Percentiles rank a stretch among this genome's conserved stretches.
Evolutionary conservation across 1,140 invertebrate genomes (phyloP).

Genomic region (Drosophila athabasca): DNA sequence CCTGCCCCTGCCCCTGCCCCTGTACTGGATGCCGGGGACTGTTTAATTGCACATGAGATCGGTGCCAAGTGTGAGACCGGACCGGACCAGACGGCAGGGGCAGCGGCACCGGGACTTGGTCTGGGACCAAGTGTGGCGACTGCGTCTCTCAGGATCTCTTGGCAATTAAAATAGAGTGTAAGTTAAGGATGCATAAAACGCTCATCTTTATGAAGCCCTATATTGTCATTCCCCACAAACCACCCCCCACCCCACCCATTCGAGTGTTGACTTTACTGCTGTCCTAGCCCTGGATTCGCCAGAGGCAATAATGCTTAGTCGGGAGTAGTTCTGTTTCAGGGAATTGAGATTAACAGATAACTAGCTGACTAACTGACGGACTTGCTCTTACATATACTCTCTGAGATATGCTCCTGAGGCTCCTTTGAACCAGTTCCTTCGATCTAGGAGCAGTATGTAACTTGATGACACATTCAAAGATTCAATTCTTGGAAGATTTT

Average conservation of each 20-base stretch:
- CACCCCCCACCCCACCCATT: too few species aligned
- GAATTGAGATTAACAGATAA: conserved; percentile 42
- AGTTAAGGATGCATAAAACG: conserved; percentile 82
- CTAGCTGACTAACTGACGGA: conserved; percentile 44
- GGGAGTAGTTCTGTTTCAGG: conserved; percentile 20
- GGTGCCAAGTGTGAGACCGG: conserved; percentile 5
- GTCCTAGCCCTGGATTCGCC: conserved; percentile 31
- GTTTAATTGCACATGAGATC: conserved; percentile 81
- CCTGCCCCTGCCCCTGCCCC: not conserved
- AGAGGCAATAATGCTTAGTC: conserved; percentile 43
- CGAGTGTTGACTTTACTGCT: too few species aligned
- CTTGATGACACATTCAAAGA: too few species aligned
- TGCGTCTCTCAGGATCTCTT: conserved; percentile 54
- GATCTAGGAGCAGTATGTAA: too few species aligned
- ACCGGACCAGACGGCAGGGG: too few species aligned
- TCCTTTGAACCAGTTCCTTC: conserved; percentile 10
- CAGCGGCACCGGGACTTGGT: not conserved
- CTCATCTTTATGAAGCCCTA: conserved; percentile 70
- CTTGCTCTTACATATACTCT: conserved; percentile 7
- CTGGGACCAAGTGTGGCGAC: conserved; percentile 27
- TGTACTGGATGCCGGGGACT: conserved; percentile 28
- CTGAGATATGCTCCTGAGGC: not conserved
- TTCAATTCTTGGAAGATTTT: too few species aligned
- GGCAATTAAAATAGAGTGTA: conserved; percentile 83
- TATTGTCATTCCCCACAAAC: conserved; percentile 29